phyloP scores from a whole-genome alignment of 30 jellyfish, hydroid and myxozoan species.

The Hydractinia symbiolongicarpus region DNA sequence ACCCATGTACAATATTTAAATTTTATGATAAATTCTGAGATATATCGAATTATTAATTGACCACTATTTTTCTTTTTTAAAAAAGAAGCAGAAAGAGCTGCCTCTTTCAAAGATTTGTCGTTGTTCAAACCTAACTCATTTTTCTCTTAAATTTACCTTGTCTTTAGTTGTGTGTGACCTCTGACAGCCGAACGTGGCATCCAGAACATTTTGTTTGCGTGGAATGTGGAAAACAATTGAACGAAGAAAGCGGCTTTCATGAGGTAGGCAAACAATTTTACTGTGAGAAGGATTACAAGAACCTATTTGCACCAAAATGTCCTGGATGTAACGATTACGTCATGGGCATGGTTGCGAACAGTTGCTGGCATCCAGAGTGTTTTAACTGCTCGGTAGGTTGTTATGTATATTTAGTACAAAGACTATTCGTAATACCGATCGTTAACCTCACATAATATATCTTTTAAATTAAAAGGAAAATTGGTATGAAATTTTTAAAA shows the following conservation, averaged over 20 bases:
- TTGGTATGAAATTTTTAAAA: too few relatives aligned
- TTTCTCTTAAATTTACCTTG: too few relatives aligned
- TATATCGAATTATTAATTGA: too few relatives aligned
- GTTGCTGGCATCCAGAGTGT: neutral
- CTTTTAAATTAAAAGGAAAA: too few relatives aligned
- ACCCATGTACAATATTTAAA: neutral
- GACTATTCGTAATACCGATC: too few relatives aligned
- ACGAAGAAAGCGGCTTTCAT: conserved; percentile 9
- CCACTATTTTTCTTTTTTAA: too few relatives aligned
- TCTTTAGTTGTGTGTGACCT: neutral
- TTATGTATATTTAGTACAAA: neutral
- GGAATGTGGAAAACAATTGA: neutral
- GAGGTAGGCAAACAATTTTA: neutral
- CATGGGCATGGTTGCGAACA: neutral
- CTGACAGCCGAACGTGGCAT: neutral
- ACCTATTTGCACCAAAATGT: conserved; percentile 7
- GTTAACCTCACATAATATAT: too few relatives aligned
- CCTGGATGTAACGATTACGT: conserved; percentile 11
- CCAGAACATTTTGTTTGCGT: conserved; percentile 9
- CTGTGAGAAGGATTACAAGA: neutral
- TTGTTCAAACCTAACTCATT: too few relatives aligned
- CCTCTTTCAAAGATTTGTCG: too few relatives aligned
- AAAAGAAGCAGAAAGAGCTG: too few relatives aligned
- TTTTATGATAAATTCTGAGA: too few relatives aligned
- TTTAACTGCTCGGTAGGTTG: conserved; percentile 3